A percentile compares a stretch with the other conserved stretches of the same genome.
Conservation (phyloP, 1,140 invertebrate species). For the Helicoverpa zea region DNA sequence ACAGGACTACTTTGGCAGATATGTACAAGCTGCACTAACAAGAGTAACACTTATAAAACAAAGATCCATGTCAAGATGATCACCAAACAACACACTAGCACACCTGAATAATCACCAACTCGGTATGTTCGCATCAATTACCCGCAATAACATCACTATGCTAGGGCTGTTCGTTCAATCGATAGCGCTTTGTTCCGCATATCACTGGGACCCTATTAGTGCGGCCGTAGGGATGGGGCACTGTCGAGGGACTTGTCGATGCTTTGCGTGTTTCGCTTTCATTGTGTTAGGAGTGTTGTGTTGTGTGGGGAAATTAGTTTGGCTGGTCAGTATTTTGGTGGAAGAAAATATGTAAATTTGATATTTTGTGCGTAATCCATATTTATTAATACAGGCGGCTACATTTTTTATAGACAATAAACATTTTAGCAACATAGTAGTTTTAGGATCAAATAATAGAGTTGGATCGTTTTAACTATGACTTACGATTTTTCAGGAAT, state of each 20-base stretch:
- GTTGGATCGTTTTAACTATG: no score
- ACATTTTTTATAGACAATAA: no score
- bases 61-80: not conserved
- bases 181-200: constrained; percentile 43
- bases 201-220: constrained; percentile 47
- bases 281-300: not conserved
- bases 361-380: no score
- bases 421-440: no score
- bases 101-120: not conserved
- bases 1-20: no score
- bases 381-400: no score
- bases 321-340: not conserved
- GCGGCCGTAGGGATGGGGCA: constrained; percentile 21
- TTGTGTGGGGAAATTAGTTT: not conserved
- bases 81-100: not conserved
- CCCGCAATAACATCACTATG: constrained; percentile 28
- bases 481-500: no score
- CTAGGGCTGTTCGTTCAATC: constrained; percentile 29
- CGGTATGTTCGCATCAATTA: constrained; percentile 21
- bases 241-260: constrained; percentile 36
- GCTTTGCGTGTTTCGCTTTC: not conserved
- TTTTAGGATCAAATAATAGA: no score
- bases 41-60: no score
- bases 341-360: no score
- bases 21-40: no score